Evolutionary conservation across 30 jellyfish, hydroid and myxozoan species (phyloP).

Genomic region (Aurelia aurita): DNA sequence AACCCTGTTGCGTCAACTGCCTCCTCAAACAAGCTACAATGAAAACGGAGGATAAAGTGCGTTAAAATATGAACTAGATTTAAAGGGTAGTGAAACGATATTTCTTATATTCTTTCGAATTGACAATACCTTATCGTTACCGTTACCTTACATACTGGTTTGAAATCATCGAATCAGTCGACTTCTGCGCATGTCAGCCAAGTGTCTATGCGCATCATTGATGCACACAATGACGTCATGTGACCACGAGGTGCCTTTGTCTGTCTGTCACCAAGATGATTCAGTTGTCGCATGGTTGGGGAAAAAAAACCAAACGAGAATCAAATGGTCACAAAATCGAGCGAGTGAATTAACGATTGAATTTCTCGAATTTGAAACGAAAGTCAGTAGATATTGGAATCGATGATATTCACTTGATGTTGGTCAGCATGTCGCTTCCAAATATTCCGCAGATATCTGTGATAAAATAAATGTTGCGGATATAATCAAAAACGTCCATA

Average conservation of each 20-base stretch:
- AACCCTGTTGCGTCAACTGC: slow-evolving; percentile 88
- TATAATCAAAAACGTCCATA: not conserved
- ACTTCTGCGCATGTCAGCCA: slow-evolving; percentile 38
- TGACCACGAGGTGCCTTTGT: slow-evolving; percentile 42
- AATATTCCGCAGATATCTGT: slow-evolving; percentile 6
- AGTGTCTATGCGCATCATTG: slow-evolving; percentile 34
- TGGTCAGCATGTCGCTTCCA: not conserved
- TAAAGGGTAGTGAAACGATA: slow-evolving; percentile 41
- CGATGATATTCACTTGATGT: slow-evolving; percentile 9
- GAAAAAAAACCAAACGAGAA: slow-evolving; percentile 45
- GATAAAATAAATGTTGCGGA: not conserved
- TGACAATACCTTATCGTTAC: slow-evolving; percentile 55
- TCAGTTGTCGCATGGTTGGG: slow-evolving; percentile 58
- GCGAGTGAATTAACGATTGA: slow-evolving; percentile 28
- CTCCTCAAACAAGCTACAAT: slow-evolving; percentile 74
- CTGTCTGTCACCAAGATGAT: slow-evolving; percentile 52
- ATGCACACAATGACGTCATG: slow-evolving; percentile 28
- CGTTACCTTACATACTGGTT: slow-evolving; percentile 24
- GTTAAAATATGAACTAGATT: not conserved
- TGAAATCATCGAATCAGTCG: slow-evolving; percentile 13
- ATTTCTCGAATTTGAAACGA: slow-evolving; percentile 38
- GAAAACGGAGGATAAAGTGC: not conserved
- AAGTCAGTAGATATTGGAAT: slow-evolving; percentile 15
- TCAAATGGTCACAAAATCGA: slow-evolving; percentile 14
- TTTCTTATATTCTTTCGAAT: slow-evolving; percentile 49